These are phyloP conservation scores for Epizoanthus ramosus DNA, from an alignment of 92 coral and sea anemone genomes.

Conservation along the genomic window DNA sequence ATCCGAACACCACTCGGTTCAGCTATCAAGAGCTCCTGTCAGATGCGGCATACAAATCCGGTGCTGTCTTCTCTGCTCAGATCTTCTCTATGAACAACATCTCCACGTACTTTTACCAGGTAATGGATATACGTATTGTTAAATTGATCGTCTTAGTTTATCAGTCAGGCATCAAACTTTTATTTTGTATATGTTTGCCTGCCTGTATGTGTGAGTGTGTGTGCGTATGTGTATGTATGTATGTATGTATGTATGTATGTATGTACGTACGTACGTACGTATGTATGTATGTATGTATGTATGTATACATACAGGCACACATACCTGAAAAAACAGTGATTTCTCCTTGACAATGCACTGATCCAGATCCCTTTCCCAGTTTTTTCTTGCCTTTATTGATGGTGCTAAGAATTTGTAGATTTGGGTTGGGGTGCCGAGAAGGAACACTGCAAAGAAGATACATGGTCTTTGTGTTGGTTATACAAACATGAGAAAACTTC, in stretches of 20 bases:
- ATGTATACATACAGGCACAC: neutral
- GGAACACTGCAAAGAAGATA: constrained; percentile 71
- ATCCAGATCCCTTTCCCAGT: constrained; percentile 81
- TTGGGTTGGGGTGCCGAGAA: constrained; percentile 89
- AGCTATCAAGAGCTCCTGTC: constrained; percentile 6
- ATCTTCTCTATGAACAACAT: neutral
- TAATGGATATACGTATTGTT: neutral
- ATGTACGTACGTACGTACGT: too few relatives aligned
- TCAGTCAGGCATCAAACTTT: too few relatives aligned
- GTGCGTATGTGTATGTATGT: too few relatives aligned
- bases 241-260: too few relatives aligned
- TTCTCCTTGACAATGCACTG: constrained; percentile 75
- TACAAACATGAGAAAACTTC: too few relatives aligned
- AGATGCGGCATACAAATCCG: constrained; percentile 1
- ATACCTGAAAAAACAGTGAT: constrained; percentile 69
- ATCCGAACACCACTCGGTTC: neutral
- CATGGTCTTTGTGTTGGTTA: neutral
- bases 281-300: too few relatives aligned
- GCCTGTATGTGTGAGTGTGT: too few relatives aligned
- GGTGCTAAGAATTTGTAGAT: constrained; percentile 90
- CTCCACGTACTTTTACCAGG: constrained; percentile 6
- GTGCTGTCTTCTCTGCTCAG: neutral
- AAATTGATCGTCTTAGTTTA: too few relatives aligned
- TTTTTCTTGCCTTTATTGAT: constrained; percentile 69
- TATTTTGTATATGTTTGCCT: too few relatives aligned